Evolutionary conservation across 2,888 invertebrate genomes (phyloP), one percentile per base, ranked within the genome.

Genomic region (Axea sp.): DNA sequence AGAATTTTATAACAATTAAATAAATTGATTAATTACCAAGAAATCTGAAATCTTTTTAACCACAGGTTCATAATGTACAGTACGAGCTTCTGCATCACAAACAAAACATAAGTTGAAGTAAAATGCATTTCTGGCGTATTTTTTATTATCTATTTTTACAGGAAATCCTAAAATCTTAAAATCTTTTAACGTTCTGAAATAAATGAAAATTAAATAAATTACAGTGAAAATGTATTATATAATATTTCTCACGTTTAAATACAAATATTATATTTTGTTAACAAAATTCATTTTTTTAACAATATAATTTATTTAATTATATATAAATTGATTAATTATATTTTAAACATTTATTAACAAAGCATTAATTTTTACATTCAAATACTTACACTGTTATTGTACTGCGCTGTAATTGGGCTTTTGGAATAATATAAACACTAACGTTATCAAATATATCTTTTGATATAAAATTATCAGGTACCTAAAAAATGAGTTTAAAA

Each of bases 101-200:
- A 98, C 96, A 85, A 98, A 96, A 87, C 97, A 97, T 19, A 97
- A 88, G 88, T 98, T 98, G 89, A 98, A 98, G 73, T 97, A 93
- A 82, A 96, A 95, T n/a, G 96, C 95, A 88, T 98, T 98, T 53
- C 98, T 90, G 7, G 93, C 93, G 88, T 98, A 98, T 82, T 95
- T 94, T 45, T 94, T 92, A 87, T 94, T 93, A 80, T 95, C 94
- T 65, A 98, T 97, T 76, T 94, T 91, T 30, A 97, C 95, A 0
- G 98, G 98, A 87, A 95, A 97, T 0, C 97, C 97, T 8, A 98
- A 91, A 77, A 98, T 95, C 89, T 97, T 97, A 82, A 94, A 93
- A 17, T 95, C 95, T 17, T 92, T 89, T 0, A 93, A 90, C 30
- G 94, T 94, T 68, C 94, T 94, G 87, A 17, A 88, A 88, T 59